A percentile compares a stretch with the other conserved stretches of the same genome.
Conservation (phyloP, 2,888 invertebrate species). For the Acheta domesticus region DNA sequence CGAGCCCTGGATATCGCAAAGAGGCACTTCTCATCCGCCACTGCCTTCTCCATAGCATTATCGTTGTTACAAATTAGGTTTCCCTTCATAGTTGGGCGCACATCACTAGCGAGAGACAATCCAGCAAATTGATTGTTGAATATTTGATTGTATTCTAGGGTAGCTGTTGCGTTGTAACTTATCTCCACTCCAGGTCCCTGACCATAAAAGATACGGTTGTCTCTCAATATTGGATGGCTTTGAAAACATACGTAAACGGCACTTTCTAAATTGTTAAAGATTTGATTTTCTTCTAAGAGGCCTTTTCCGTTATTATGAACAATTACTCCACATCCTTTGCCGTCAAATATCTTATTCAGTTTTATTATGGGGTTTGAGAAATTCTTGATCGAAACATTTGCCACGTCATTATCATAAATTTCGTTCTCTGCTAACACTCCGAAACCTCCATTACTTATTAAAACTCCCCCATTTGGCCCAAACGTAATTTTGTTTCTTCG, state of each 20-base stretch:
- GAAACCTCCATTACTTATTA: constrained; percentile 97
- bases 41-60: constrained; percentile 97
- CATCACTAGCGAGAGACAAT: constrained; percentile 91
- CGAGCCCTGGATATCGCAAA: constrained; percentile 98
- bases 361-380: constrained; percentile 97
- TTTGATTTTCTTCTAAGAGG: constrained; percentile 87
- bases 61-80: constrained; percentile 92
- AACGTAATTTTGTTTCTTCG: constrained; percentile 99
- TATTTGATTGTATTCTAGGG: constrained; percentile 95
- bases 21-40: constrained; percentile 94
- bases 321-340: constrained; percentile 97
- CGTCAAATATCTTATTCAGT: constrained; percentile 96
- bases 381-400: constrained; percentile 99
- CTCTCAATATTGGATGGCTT: constrained; percentile 89
- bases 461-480: constrained; percentile 97
- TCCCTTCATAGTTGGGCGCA: constrained; percentile 77
- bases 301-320: constrained; percentile 99
- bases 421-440: constrained; percentile 97
- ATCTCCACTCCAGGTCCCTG: constrained; percentile 98
- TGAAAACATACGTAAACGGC: constrained; percentile 98
- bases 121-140: constrained; percentile 97
- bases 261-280: constrained; percentile 97
- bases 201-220: constrained; percentile 97
- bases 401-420: constrained; percentile 99
- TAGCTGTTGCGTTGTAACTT: constrained; percentile 99